A percentile compares a stretch with the other conserved stretches of the same genome.
These are phyloP conservation scores for Pachydiplax longipennis DNA, from an alignment of 2,888 invertebrate species.

Conservation along the genomic window DNA sequence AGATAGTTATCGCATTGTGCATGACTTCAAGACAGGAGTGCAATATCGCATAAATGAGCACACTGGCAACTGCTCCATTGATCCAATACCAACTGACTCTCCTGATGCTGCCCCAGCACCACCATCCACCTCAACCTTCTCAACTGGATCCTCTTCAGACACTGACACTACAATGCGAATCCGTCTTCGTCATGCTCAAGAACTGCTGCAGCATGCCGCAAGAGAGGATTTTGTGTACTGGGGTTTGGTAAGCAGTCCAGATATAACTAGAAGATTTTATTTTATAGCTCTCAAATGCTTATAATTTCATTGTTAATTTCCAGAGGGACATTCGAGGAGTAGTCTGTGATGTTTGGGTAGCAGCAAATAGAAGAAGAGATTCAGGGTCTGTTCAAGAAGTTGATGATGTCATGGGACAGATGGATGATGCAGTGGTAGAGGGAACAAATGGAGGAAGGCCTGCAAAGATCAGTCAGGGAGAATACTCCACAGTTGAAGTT, in stretches of 20 bases:
- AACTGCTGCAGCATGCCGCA: slow-evolving; percentile 51
- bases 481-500: slow-evolving; percentile 52
- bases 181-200: slow-evolving; percentile 53
- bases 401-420: background rate
- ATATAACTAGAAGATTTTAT: background rate
- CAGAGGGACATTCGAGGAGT: slow-evolving; percentile 53
- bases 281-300: background rate
- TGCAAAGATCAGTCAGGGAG: slow-evolving; percentile 47
- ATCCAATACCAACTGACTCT: slow-evolving; percentile 52
- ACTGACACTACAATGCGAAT: slow-evolving; percentile 51
- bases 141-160: slow-evolving; percentile 19
- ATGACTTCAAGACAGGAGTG: slow-evolving; percentile 54
- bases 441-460: slow-evolving; percentile 45
- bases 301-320: background rate
- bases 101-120: slow-evolving; percentile 50
- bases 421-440: background rate
- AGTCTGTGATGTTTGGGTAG: slow-evolving; percentile 54
- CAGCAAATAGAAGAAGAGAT: slow-evolving; percentile 35
- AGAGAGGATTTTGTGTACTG: slow-evolving; percentile 51
- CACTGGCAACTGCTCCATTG: slow-evolving; percentile 52
- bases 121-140: slow-evolving; percentile 16
- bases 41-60: slow-evolving; percentile 53
- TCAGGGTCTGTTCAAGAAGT: background rate
- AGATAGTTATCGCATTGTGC: slow-evolving; percentile 51
- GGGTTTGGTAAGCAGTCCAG: slow-evolving; percentile 51